These are phyloP conservation scores for Anagrus nilaparvatae DNA, from an alignment of 1,140 invertebrate species.

Conservation along the genomic window DNA sequence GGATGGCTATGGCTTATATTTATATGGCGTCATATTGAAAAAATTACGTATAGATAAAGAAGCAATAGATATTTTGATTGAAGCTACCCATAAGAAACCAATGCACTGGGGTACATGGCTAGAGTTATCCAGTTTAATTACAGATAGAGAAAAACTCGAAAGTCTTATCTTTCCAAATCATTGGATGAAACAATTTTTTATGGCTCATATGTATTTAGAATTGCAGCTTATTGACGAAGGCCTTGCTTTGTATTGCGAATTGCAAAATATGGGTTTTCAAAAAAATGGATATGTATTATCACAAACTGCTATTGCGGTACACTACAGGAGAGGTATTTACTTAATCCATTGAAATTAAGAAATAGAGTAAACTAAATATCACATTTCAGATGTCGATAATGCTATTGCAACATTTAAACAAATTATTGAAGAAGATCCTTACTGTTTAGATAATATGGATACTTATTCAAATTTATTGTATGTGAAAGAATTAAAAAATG, in stretches of 20 bases:
- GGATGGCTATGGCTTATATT: constrained; percentile 82
- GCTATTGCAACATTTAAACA: constrained; percentile 76
- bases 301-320: constrained; percentile 84
- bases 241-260: constrained; percentile 65
- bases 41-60: constrained; percentile 69
- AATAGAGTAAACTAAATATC: constrained; percentile 5
- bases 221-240: constrained; percentile 85
- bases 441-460: constrained; percentile 89
- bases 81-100: constrained; percentile 67
- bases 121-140: constrained; percentile 78
- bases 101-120: constrained; percentile 90
- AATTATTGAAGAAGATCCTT: constrained; percentile 80
- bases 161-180: constrained; percentile 68
- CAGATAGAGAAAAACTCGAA: constrained; percentile 60
- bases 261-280: constrained; percentile 68
- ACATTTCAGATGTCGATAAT: constrained; percentile 71
- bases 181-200: constrained; percentile 93
- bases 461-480: constrained; percentile 94
- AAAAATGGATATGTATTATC: constrained; percentile 84
- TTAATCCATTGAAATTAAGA: constrained; percentile 6
- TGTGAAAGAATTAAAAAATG: constrained; percentile 85
- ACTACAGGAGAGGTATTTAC: constrained; percentile 75
- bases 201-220: constrained; percentile 83
- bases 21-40: constrained; percentile 86
- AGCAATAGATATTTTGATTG: constrained; percentile 67